Base-by-base conservation (phyloP, 1,140 invertebrate genomes). In the Venustaconcha ellipsiformis region DNA sequence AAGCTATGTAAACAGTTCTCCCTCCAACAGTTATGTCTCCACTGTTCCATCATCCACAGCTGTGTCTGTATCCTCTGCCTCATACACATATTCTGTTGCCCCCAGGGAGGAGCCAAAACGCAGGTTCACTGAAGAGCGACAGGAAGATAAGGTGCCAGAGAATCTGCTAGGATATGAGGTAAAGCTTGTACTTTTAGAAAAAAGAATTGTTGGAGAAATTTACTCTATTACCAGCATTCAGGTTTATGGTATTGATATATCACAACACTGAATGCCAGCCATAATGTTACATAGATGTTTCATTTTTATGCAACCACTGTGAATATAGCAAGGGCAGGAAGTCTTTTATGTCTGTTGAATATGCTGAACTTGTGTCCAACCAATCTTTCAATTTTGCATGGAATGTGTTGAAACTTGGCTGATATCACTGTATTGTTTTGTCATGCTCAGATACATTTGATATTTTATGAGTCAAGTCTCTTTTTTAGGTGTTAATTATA, bases 151-250 rank as follows among this genome's bases (percentile, higher is more conserved):
- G 74, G 79, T 88, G 17, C 86, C 86, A 68, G 88, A 89, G 62
- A 87, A 85, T 73, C 74, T 89, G 20, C 77, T 89, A 48, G 88
- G 88, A n/a, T 89, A 89, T 79, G 87, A 89, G 84, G 88, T 89
- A 66, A 74, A 74, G 17, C n/a, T 48, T 26, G 55, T 62, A 4
- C 26, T 14, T 58, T 15, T 23, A 37, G 63, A 68, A 17, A 20
- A 23, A 30, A 17, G 20, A 26, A 67, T 48, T 26, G 57, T 30
- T 30, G 66, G 6, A 23, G 23, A n/a, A 14, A 11, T 30, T 62
- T 63, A 20, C 12, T 11, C 5, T n/a, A 14, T 62, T 62, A 1
- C 6, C 18, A 5, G 18, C 23, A n/a, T 62, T 18, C 18, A 12
- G 59, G 6, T n/a, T 18, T n/a, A n/a, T 62, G 14, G 59, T 62